Base-by-base conservation (phyloP, 2,888 invertebrate species). In the Pemphredon lugubris region DNA sequence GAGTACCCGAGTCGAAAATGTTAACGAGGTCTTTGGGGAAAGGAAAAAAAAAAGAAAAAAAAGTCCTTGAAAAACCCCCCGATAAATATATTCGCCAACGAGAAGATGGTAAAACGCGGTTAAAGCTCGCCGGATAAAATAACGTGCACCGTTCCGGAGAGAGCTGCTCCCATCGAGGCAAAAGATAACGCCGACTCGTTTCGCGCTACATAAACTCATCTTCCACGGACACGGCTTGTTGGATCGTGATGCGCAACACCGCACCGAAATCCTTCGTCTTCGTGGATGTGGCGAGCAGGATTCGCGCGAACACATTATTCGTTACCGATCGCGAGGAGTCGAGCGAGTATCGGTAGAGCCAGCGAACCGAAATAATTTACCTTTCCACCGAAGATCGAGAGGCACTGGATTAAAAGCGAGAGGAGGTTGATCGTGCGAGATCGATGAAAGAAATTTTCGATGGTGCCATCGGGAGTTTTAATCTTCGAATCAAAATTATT, bases 151-250 rank as follows among this genome's bases (percentile, higher is more conserved):
- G 63, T 74, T 40, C 67, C 34, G 64, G 26, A 61, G 60, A 9
- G 54, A 32, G 67, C 65, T 76, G 75, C 45, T 61, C 16, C 48
- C 55, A 51, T 50, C 73, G 55, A 40, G 48, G 47, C 34, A 6
- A 13, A 68, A 80, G 83, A 83, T 83, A 83, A 83, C 81, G 73
- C 69, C 40, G 55, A 44, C 84, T 85, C 84, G 83, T 85, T 85
- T 85, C 76, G 83, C 85, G 82, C 85, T 85, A 85, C 84, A 85
- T 85, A 84, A 85, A 85, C 79, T 76, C 78, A 65, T 78, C 65
- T 48, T 45, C 69, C 57, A 57, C 40, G 16, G 20, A 47, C 65
- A 39, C 54, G 45, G 42, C 37, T 26, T 42, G 39, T 39, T 45
- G 34, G 44, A 53, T 48, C 59, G 51, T 45, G 5, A 34, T 58